These are phyloP conservation scores for Odontophorus gujanensis DNA, from an alignment of 2,113 vertebrate species.

Conservation along the genomic window DNA sequence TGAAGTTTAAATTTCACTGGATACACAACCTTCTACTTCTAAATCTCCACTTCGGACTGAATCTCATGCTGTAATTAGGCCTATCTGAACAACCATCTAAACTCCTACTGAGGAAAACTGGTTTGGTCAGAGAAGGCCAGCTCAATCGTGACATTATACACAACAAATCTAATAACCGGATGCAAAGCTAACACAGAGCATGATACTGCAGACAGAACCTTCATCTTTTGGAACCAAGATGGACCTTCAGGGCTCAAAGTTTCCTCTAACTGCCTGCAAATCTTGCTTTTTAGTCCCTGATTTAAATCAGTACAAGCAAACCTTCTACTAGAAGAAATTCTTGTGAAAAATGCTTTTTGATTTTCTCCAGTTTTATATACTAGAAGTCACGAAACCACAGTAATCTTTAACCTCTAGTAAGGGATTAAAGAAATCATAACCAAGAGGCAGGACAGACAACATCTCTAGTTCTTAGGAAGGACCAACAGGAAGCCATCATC, in stretches of 20 bases:
- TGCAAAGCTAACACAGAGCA: background rate
- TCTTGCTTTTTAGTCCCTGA: background rate
- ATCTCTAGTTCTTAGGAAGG: background rate
- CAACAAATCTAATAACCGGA: background rate
- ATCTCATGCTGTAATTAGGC: background rate
- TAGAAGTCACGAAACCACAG: background rate
- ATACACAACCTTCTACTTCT: constrained; percentile 9
- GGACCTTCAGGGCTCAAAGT: background rate
- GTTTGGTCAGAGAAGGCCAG: constrained; percentile 58
- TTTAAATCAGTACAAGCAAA: background rate
- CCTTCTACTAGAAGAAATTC: background rate
- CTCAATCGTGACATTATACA: constrained; percentile 18
- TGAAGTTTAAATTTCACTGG: background rate
- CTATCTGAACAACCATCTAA: constrained; percentile 65
- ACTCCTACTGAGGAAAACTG: constrained; percentile 46
- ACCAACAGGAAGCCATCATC: background rate
- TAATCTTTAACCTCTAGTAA: background rate
- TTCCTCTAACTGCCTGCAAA: background rate
- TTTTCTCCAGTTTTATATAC: background rate
- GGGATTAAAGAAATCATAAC: background rate
- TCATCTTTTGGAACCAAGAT: background rate
- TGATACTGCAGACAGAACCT: background rate
- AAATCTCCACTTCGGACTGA: background rate
- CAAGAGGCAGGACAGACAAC: background rate
- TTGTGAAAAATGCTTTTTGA: rapidly evolving